These are phyloP conservation scores for Choristoneura fumiferana DNA, from an alignment of 1,140 invertebrate genomes.

Conservation along the genomic window DNA sequence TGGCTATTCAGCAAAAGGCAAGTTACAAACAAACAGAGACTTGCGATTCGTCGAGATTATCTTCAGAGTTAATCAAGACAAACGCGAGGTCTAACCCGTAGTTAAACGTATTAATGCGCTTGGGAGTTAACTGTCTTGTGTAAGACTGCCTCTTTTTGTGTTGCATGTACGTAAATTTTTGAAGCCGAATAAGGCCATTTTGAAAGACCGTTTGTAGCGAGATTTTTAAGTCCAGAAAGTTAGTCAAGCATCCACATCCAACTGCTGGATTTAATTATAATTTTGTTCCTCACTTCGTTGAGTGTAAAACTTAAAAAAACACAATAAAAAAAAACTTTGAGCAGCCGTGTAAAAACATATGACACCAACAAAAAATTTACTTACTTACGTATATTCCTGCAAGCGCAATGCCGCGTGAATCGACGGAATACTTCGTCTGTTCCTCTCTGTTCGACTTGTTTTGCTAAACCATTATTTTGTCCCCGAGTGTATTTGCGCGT, in stretches of 20 bases:
- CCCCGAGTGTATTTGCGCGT: conserved; percentile 28
- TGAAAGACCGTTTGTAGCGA: too few species aligned
- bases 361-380: too few species aligned
- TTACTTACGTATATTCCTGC: too few species aligned
- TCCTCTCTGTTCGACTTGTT: background rate
- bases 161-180: background rate
- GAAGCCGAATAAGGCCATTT: background rate
- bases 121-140: background rate
- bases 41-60: conserved; percentile 45
- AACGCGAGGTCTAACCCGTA: conserved; percentile 27
- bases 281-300: too few species aligned
- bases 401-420: too few species aligned
- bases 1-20: conserved; percentile 1
- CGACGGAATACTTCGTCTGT: background rate
- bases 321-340: too few species aligned
- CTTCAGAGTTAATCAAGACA: conserved; percentile 53
- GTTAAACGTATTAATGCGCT: conserved; percentile 39
- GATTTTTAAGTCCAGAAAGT: too few species aligned
- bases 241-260: too few species aligned
- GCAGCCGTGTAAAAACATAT: too few species aligned
- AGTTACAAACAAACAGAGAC: conserved; percentile 11
- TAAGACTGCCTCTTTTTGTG: conserved; percentile 1
- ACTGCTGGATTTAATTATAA: too few species aligned
- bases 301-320: too few species aligned
- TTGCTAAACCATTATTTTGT: conserved; percentile 20